These are phyloP conservation scores for Aphidius ervi DNA, from an alignment of 1,140 invertebrate genomes.

Conservation along the genomic window DNA sequence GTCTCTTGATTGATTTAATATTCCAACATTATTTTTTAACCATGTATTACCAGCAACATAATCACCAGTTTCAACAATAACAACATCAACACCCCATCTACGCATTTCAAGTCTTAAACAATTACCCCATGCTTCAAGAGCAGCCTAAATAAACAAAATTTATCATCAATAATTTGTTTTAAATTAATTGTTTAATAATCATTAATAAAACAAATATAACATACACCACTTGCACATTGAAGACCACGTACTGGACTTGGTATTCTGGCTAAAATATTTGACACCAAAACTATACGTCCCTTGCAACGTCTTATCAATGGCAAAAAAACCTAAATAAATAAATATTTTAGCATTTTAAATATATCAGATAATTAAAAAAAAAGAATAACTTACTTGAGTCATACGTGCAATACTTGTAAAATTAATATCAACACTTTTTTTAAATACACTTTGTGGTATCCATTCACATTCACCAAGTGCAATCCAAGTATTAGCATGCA, in stretches of 20 bases:
- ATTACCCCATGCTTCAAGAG: conserved; percentile 73
- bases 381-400: conserved; percentile 54
- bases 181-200: too few relatives aligned
- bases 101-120: conserved; percentile 79
- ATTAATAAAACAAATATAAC: conserved; percentile 7
- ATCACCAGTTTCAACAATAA: conserved; percentile 79
- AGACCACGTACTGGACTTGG: conserved; percentile 73
- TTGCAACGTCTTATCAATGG: conserved; percentile 71
- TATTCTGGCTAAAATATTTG: conserved; percentile 67
- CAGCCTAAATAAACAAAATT: conserved; percentile 56
- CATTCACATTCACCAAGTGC: conserved; percentile 86
- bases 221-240: conserved; percentile 68
- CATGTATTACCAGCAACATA: conserved; percentile 72
- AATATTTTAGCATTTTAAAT: conserved; percentile 9
- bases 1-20: conserved; percentile 71
- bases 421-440: conserved; percentile 72
- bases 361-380: not conserved
- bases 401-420: conserved; percentile 70
- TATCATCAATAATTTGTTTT: not conserved
- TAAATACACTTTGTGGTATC: conserved; percentile 71
- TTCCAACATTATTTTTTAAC: conserved; percentile 64
- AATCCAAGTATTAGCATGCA: conserved; percentile 85
- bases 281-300: conserved; percentile 67
- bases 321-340: conserved; percentile 61
- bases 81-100: conserved; percentile 67